Evolutionary conservation across 1,140 invertebrate species (phyloP).

Genomic region (Aphelenchoides besseyi): DNA sequence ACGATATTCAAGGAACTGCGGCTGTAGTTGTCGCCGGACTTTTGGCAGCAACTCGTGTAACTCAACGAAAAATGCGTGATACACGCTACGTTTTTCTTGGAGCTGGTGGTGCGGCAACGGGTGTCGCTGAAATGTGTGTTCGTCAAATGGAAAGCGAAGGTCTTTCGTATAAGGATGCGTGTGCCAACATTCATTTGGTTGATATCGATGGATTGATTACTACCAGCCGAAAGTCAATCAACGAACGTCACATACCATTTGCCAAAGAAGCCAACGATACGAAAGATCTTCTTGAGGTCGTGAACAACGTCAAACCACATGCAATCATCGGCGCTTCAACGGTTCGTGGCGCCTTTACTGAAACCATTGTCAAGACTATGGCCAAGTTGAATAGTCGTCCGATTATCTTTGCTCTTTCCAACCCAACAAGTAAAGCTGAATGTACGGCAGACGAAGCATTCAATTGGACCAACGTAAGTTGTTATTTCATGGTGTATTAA

Average conservation of each 20-base stretch:
- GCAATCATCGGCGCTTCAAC: constrained; percentile 75
- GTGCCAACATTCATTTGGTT: constrained; percentile 75
- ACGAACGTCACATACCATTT: constrained; percentile 74
- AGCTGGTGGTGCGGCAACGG: constrained; percentile 72
- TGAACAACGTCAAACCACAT: constrained; percentile 78
- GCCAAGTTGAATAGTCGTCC: constrained; percentile 78
- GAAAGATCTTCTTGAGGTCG: constrained; percentile 74
- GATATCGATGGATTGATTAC: constrained; percentile 66
- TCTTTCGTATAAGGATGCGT: constrained; percentile 71
- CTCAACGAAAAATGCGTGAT: constrained; percentile 74
- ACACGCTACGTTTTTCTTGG: constrained; percentile 84
- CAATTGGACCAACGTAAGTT: constrained; percentile 74
- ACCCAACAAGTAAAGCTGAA: constrained; percentile 91
- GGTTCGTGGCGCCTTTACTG: constrained; percentile 83
- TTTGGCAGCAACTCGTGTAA: constrained; percentile 76
- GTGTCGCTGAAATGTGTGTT: constrained; percentile 69
- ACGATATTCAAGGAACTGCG: constrained; percentile 93
- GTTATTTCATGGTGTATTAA: constrained; percentile 7
- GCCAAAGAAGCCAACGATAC: constrained; percentile 77
- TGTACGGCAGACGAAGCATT: constrained; percentile 91
- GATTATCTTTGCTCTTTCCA: constrained; percentile 89
- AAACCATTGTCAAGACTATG: constrained; percentile 80
- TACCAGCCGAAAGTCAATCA: constrained; percentile 32
- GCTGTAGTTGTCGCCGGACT: constrained; percentile 87
- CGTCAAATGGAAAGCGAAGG: constrained; percentile 71